Conservation (phyloP, 1,140 invertebrate species). For the Papilio polyxenes region DNA sequence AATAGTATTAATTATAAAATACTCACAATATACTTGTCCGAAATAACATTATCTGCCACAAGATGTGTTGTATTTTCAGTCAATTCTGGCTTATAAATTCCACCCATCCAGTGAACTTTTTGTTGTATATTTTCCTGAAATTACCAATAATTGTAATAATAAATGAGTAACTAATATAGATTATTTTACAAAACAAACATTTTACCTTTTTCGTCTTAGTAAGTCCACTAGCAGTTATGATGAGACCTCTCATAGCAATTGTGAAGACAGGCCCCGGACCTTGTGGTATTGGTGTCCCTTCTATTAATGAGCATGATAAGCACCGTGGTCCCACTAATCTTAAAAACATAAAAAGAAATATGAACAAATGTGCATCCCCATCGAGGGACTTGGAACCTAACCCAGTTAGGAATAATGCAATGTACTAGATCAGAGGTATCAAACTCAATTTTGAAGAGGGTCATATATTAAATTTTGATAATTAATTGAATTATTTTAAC, state of each 20-base stretch:
- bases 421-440: too few species aligned
- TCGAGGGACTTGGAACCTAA: too few species aligned
- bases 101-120: conserved; percentile 91
- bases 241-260: conserved; percentile 89
- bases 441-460: too few species aligned
- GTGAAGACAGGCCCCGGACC: conserved; percentile 89
- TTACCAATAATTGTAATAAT: not conserved
- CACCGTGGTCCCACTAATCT: conserved; percentile 90
- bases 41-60: conserved; percentile 87
- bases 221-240: conserved; percentile 88
- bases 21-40: conserved; percentile 87
- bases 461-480: too few species aligned
- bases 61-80: conserved; percentile 90
- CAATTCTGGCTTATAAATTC: conserved; percentile 86
- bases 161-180: not conserved
- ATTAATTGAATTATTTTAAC: too few species aligned
- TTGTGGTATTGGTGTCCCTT: conserved; percentile 87
- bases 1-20: conserved; percentile 35
- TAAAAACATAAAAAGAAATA: conserved; percentile 23
- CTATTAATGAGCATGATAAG: conserved; percentile 87
- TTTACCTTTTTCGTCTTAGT: conserved; percentile 82
- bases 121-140: conserved; percentile 84
- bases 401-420: too few species aligned
- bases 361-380: too few species aligned
- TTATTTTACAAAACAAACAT: too few species aligned